Percentiles rank a stretch among this genome's conserved stretches.
Conservation (phyloP, 1,140 invertebrate genomes). For the Drosophila murphyi region DNA sequence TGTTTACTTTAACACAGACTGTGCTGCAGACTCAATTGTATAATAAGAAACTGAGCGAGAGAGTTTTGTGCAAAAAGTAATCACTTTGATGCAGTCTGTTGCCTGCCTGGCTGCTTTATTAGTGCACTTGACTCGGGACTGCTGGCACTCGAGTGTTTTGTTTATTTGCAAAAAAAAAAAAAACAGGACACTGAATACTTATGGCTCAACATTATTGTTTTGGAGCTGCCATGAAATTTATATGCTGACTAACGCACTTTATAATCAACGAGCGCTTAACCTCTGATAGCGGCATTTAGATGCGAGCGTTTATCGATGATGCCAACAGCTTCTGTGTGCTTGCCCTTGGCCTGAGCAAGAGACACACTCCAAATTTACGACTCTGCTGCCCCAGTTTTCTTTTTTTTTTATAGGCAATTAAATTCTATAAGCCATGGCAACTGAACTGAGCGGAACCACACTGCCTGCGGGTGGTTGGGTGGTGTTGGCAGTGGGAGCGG, state of each 20-base stretch:
- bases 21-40: constrained; percentile 24
- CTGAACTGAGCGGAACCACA: constrained; percentile 53
- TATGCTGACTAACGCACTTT: constrained; percentile 69
- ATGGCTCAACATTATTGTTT: background rate
- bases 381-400: constrained; percentile 32
- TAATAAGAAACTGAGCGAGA: constrained; percentile 17
- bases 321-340: background rate
- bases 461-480: background rate
- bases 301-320: constrained; percentile 34
- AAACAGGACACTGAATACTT: too few relatives aligned
- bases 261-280: constrained; percentile 50
- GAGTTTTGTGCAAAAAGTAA: constrained; percentile 13
- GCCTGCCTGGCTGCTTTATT: background rate
- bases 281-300: constrained; percentile 27
- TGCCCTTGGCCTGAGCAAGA: background rate
- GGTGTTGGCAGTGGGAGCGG: background rate
- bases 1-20: background rate
- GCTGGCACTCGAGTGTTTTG: too few relatives aligned
- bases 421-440: constrained; percentile 78
- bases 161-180: too few relatives aligned
- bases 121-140: constrained; percentile 16
- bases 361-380: constrained; percentile 47
- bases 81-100: constrained; percentile 17
- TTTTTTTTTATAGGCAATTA: constrained; percentile 75
- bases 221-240: constrained; percentile 63